Conservation (phyloP, 2,888 invertebrate species). For the Drosophila diplacantha region DNA sequence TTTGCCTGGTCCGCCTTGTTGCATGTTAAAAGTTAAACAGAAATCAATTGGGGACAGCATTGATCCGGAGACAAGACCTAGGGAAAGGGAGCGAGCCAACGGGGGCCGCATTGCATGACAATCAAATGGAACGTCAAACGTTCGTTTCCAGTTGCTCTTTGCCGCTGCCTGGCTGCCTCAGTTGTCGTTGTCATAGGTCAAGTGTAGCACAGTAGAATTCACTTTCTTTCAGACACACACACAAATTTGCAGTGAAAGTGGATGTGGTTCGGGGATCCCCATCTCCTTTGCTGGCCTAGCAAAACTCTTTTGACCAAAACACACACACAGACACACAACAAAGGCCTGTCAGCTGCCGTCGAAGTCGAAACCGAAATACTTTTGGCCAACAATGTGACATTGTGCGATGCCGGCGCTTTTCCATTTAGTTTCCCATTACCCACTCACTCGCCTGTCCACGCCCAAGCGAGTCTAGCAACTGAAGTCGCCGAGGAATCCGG, state of each 20-base stretch:
- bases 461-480: constrained; percentile 31
- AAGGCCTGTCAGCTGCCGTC: constrained; percentile 38
- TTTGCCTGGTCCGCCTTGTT: constrained; percentile 29
- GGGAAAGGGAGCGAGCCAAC: constrained; percentile 16
- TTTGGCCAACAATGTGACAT: constrained; percentile 54
- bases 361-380: constrained; percentile 44
- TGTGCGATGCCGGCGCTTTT: constrained; percentile 41
- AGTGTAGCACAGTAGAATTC: constrained; percentile 71
- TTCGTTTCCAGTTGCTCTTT: constrained; percentile 33
- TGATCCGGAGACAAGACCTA: constrained; percentile 54
- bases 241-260: constrained; percentile 64
- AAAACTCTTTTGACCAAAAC: constrained; percentile 52
- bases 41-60: constrained; percentile 71
- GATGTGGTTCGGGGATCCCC: constrained; percentile 22
- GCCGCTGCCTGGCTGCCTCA: constrained; percentile 29
- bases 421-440: constrained; percentile 32
- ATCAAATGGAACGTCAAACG: constrained; percentile 67
- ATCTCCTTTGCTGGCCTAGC: neutral
- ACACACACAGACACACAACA: constrained; percentile 48
- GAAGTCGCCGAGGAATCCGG: constrained; percentile 15
- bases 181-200: constrained; percentile 67
- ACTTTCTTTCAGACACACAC: constrained; percentile 58
- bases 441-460: constrained; percentile 35
- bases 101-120: constrained; percentile 56
- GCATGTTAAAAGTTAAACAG: constrained; percentile 67